phyloP scores from a whole-genome alignment of 2,888 invertebrate genomes.

The Leptopilina drosophilae region DNA sequence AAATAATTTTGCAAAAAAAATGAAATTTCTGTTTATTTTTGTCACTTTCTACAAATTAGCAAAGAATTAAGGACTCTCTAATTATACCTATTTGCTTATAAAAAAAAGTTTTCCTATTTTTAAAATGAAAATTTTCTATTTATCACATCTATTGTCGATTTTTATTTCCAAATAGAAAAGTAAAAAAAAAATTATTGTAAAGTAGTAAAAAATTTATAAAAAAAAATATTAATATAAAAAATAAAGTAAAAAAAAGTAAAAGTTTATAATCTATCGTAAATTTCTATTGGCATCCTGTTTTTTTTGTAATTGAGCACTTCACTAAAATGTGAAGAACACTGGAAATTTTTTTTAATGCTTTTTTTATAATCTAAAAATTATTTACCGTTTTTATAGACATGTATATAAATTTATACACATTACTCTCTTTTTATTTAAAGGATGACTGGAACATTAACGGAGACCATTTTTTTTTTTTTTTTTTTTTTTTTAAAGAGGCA shows the following conservation, averaged over 20 bases:
- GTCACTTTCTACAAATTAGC: too few species aligned
- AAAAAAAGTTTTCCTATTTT: too few species aligned
- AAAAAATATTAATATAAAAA: not conserved
- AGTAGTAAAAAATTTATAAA: not conserved
- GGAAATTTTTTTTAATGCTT: not conserved
- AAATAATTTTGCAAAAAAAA: not conserved
- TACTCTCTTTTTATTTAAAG: not conserved
- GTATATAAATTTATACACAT: not conserved
- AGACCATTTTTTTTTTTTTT: not conserved
- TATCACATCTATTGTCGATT: not conserved
- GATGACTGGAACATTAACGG: not conserved
- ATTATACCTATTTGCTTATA: too few species aligned
- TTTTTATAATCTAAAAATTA: not conserved
- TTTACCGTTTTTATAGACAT: not conserved
- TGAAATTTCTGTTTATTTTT: not conserved
- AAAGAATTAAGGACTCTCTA: too few species aligned
- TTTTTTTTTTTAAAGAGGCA: slow-evolving; percentile 3
- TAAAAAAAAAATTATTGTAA: too few species aligned
- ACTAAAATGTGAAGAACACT: not conserved
- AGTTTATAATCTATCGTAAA: not conserved
- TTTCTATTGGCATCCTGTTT: not conserved
- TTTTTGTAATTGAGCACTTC: slow-evolving; percentile 21
- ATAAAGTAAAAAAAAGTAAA: not conserved
- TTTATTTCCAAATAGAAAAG: not conserved
- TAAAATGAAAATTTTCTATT: too few species aligned